phyloP scores from a whole-genome alignment of 2,113 vertebrate species.

The Machaerirhynchus nigripectus region DNA sequence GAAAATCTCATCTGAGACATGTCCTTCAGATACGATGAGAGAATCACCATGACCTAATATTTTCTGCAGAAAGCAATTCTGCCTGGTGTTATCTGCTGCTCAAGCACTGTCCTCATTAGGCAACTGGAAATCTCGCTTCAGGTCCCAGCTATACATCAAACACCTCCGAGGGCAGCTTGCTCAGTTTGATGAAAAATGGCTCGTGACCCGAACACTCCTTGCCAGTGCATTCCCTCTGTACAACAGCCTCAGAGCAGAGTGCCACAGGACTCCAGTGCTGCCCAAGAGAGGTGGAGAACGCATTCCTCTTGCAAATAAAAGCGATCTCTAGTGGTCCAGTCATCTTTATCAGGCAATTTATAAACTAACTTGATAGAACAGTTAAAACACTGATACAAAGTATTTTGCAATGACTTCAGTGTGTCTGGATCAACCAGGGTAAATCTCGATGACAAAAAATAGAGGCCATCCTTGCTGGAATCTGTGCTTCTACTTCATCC shows the following conservation, averaged over 20 bases:
- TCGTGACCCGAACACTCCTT: not conserved
- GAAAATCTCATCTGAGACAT: not conserved
- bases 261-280: not conserved
- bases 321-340: not conserved
- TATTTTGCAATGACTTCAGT: not conserved
- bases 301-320: not conserved
- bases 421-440: not conserved
- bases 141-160: not conserved
- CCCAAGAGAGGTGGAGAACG: not conserved
- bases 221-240: not conserved
- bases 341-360: not conserved
- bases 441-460: not conserved
- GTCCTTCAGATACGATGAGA: not conserved
- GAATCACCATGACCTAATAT: not conserved
- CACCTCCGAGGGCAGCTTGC: not conserved
- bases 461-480: not conserved
- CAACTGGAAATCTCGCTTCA: not conserved
- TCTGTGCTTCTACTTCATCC: not conserved
- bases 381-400: not conserved
- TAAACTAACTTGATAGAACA: not conserved
- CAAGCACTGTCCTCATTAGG: not conserved
- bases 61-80: not conserved
- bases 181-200: not conserved
- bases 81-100: not conserved
- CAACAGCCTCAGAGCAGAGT: not conserved